Percentiles rank a stretch among this genome's conserved stretches.
phyloP scores from a whole-genome alignment of 2,797 vertebrate species.

The Peromyscus eremicus region DNA sequence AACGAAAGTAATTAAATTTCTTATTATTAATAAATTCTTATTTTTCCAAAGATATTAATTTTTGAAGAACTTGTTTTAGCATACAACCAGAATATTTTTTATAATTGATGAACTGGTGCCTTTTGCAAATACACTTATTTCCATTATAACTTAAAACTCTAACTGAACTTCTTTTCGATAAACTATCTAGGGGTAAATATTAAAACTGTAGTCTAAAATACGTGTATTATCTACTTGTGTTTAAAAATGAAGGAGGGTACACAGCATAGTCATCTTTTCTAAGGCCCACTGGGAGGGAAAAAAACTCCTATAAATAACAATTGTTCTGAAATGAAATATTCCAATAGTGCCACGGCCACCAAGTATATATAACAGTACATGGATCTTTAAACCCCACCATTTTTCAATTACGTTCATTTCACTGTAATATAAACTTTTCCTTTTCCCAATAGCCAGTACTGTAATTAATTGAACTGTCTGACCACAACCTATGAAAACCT shows the following conservation, averaged over 20 bases:
- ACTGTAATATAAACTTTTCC: slow-evolving; percentile 58
- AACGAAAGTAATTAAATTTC: slow-evolving; percentile 58
- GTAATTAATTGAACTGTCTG: slow-evolving; percentile 54
- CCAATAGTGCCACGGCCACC: slow-evolving; percentile 45
- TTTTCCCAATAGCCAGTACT: slow-evolving; percentile 70
- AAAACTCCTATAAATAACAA: slow-evolving; percentile 65
- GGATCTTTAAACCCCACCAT: slow-evolving; percentile 54
- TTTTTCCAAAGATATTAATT: slow-evolving; percentile 28
- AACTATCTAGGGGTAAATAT: slow-evolving; percentile 10
- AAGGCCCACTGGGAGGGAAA: not conserved
- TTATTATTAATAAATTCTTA: slow-evolving; percentile 51
- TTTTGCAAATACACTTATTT: slow-evolving; percentile 22
- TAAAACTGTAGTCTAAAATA: slow-evolving; percentile 46
- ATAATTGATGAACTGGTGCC: slow-evolving; percentile 8
- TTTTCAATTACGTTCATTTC: slow-evolving; percentile 54
- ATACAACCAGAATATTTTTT: slow-evolving; percentile 18
- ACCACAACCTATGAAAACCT: slow-evolving; percentile 64
- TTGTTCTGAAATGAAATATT: slow-evolving; percentile 58
- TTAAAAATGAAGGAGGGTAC: slow-evolving; percentile 27
- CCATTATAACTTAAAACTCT: slow-evolving; percentile 44
- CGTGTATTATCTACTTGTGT: not conserved
- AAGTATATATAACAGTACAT: not conserved
- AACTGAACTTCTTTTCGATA: slow-evolving; percentile 46
- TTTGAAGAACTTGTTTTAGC: slow-evolving; percentile 57
- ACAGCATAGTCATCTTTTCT: slow-evolving; percentile 28